Percentiles rank a stretch among this genome's conserved stretches.
Conservation (phyloP, 2,113 vertebrate species). For the Danionella cerebrum region DNA sequence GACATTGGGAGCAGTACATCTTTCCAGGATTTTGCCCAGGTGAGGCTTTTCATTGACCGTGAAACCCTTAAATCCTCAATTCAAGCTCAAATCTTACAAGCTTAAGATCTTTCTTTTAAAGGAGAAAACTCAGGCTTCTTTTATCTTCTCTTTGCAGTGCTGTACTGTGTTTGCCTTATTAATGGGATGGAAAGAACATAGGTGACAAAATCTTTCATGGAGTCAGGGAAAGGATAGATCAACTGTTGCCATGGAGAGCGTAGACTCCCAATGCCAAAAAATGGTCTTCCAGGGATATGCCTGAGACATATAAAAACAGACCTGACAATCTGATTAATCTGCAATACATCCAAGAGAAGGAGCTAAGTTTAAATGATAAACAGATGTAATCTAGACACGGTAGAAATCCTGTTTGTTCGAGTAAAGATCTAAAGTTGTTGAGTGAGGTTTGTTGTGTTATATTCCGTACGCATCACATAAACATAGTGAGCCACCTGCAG, state of each 20-base stretch:
- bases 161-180: slow-evolving; percentile 3
- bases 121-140: neutral
- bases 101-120: slow-evolving; percentile 17
- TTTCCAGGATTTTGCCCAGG: too few relatives aligned
- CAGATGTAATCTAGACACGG: neutral
- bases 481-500: neutral
- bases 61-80: slow-evolving; percentile 14
- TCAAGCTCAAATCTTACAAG: slow-evolving; percentile 13
- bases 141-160: slow-evolving; percentile 13
- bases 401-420: neutral
- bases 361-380: slow-evolving; percentile 2
- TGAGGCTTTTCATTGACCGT: slow-evolving; percentile 33
- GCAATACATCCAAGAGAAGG: neutral
- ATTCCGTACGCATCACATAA: neutral
- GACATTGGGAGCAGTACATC: too few relatives aligned
- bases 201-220: slow-evolving; percentile 9
- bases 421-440: neutral
- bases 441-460: too few relatives aligned
- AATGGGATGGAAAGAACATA: slow-evolving; percentile 17
- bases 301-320: neutral
- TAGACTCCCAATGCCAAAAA: neutral
- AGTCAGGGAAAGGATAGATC: neutral
- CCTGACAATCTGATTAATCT: slow-evolving; percentile 4
- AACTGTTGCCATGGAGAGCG: neutral
- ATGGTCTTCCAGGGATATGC: neutral